These are phyloP conservation scores for Oscheius sp. DNA, from an alignment of 2,888 invertebrate genomes.

Conservation along the genomic window DNA sequence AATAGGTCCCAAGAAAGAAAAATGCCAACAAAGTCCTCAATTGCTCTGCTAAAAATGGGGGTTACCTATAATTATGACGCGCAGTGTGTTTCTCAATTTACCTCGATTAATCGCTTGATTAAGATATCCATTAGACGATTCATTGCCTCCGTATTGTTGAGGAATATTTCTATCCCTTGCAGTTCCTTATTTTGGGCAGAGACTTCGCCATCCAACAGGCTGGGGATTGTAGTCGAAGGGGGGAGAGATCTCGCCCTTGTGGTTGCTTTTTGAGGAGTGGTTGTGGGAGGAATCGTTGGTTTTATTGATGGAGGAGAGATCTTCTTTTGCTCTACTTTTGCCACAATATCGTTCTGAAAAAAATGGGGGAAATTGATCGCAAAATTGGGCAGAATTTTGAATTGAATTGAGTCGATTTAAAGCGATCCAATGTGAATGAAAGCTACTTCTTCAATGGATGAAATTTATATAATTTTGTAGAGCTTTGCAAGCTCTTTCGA, in stretches of 20 bases:
- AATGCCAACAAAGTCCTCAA: too few species aligned
- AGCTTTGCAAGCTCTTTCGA: too few species aligned
- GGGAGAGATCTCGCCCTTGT: not conserved
- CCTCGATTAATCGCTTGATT: not conserved
- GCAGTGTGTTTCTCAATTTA: too few species aligned
- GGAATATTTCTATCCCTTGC: not conserved
- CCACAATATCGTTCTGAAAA: not conserved
- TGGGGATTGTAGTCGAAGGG: not conserved
- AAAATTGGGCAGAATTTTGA: too few species aligned
- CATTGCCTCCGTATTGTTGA: constrained; percentile 3
- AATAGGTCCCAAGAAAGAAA: too few species aligned
- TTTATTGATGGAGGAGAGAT: not conserved
- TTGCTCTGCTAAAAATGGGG: too few species aligned
- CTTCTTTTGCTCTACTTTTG: not conserved
- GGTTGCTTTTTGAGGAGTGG: not conserved
- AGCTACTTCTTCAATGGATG: too few species aligned
- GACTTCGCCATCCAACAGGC: constrained; percentile 3
- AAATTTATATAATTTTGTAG: too few species aligned
- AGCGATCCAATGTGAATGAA: too few species aligned
- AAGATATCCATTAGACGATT: not conserved
- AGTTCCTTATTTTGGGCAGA: not conserved
- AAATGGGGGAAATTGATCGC: too few species aligned
- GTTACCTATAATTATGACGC: too few species aligned
- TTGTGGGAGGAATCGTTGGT: not conserved
- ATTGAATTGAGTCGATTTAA: too few species aligned